Evolutionary conservation across 2,888 invertebrate genomes (phyloP), one percentile per base, ranked within the genome.

Genomic region (Pediacus dermestoides): DNA sequence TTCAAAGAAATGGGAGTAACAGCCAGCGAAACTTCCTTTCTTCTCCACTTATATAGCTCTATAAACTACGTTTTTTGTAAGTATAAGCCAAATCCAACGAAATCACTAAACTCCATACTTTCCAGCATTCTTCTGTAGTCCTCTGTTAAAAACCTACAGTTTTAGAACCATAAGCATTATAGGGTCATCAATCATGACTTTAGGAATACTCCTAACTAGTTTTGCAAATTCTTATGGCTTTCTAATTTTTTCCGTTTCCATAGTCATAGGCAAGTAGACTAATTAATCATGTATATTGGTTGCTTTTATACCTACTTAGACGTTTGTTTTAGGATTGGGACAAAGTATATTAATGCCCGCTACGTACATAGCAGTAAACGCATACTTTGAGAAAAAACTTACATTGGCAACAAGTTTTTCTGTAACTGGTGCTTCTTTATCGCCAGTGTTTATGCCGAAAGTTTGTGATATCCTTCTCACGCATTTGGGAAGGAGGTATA

Each of bases 391-490:
- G 31, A 65, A 70, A 50, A 68, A 65, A 50, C 64, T 75, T 30
- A 71, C 71, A 15, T 46, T 72, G 35, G 75, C 75, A 1, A 65
- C 73, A 49, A 72, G 73, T 22, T 55, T 72, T 11, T 66, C 70
- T 6, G 67, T 73, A 28, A 73, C 74, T 3, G 61, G 73, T 18
- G 70, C 71, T 2, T 71, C 72, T 16, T 45, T 75, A 13, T 69
- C 71, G 0, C 70, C 73, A 1, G 70, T 74, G 18, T 47, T 73
- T 18, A 71, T 74, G 68, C 74, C 75, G 1, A 64, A 71, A 34
- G 42, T 74, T 15, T 70, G 73, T 48, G 69, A 68, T 41, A 50
- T 54, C 28, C 55, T 74, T 18, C 47, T 74, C 28, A 51, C 62
- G 2, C 35, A 48, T 16, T 68, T 70, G 31, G 70, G 70, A 1